These are phyloP conservation scores for Sterna hirundo DNA, from an alignment of 2,113 vertebrate species.

Conservation along the genomic window DNA sequence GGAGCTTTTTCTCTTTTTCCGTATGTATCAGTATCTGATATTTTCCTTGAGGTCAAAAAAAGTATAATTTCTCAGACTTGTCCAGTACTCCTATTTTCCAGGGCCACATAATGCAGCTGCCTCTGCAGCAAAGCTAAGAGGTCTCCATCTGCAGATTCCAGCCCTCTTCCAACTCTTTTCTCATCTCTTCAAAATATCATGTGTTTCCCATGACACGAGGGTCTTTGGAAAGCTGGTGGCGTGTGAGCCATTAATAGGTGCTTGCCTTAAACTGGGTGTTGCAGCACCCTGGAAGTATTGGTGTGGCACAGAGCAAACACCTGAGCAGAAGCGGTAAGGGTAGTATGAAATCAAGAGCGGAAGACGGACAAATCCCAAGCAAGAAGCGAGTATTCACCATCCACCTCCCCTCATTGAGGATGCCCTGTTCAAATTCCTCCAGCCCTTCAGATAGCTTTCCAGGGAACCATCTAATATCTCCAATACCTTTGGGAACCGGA, in stretches of 20 bases:
- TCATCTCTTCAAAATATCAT: background rate
- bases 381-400: background rate
- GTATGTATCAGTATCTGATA: background rate
- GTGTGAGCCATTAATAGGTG: accelerated
- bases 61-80: background rate
- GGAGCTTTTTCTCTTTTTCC: background rate
- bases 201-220: background rate
- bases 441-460: background rate
- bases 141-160: background rate
- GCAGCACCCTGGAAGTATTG: background rate
- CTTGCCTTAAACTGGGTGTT: background rate
- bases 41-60: background rate
- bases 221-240: background rate
- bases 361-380: background rate
- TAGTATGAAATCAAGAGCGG: background rate
- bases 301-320: accelerated
- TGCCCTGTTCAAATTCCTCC: background rate
- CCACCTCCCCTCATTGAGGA: background rate
- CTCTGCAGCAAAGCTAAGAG: background rate
- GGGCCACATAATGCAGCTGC: background rate
- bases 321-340: background rate
- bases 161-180: background rate
- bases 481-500: background rate
- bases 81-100: background rate
- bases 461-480: background rate